Conservation (phyloP, 2,888 invertebrate genomes). For the Drosophila acutilabella region DNA sequence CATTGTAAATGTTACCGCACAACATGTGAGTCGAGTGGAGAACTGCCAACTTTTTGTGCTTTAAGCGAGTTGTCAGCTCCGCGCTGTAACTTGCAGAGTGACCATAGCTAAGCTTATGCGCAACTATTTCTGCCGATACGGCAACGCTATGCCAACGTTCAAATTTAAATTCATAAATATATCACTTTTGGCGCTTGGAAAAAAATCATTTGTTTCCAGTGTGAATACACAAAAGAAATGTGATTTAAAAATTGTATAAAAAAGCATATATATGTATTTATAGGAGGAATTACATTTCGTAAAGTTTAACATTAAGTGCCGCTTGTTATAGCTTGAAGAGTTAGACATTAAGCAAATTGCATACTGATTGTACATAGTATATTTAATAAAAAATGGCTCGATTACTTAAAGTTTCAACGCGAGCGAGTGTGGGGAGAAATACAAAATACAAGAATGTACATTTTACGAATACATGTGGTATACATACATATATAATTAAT, state of each 20-base stretch:
- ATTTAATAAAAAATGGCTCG: slow-evolving; percentile 16
- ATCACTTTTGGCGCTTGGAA: too few relatives aligned
- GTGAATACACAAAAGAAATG: background rate
- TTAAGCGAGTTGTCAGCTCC: background rate
- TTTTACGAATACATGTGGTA: slow-evolving; percentile 3
- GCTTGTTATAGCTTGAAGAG: slow-evolving; percentile 16
- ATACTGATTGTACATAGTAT: slow-evolving; percentile 21
- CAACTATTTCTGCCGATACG: background rate
- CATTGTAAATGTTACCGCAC: slow-evolving; percentile 62
- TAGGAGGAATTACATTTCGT: slow-evolving; percentile 29
- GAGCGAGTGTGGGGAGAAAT: slow-evolving; percentile 4
- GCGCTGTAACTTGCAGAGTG: background rate
- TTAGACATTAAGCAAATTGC: slow-evolving; percentile 45
- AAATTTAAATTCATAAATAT: too few relatives aligned
- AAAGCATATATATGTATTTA: slow-evolving; percentile 43
- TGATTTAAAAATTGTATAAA: slow-evolving; percentile 46
- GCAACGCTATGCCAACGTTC: slow-evolving; percentile 10
- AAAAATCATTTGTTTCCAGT: background rate
- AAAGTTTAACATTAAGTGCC: slow-evolving; percentile 40
- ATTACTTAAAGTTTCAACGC: slow-evolving; percentile 17
- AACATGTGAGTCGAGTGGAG: slow-evolving; percentile 49
- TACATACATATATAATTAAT: slow-evolving; percentile 1
- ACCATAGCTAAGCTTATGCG: background rate
- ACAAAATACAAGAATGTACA: slow-evolving; percentile 35
- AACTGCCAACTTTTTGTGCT: slow-evolving; percentile 26